Evolutionary conservation across 2,888 invertebrate genomes (phyloP).

Genomic region (Bombyx huttoni): DNA sequence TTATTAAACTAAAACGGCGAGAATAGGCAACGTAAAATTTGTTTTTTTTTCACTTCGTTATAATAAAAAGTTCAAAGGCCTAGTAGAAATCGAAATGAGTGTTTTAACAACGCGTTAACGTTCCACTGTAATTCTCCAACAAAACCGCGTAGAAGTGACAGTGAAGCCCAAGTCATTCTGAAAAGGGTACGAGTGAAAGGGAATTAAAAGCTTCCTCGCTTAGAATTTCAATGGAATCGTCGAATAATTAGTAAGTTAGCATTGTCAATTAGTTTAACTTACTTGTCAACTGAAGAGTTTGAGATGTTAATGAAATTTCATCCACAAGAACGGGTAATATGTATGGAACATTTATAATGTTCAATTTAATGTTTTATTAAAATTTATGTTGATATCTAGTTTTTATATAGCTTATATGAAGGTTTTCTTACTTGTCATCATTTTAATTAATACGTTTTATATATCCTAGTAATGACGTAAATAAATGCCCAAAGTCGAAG

Average conservation of each 20-base stretch:
- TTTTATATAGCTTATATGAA: no score
- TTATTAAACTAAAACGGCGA: not conserved
- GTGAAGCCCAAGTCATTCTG: slow-evolving; percentile 16
- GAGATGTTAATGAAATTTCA: not conserved
- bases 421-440: no score
- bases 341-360: no score
- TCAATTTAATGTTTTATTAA: no score
- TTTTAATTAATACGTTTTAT: no score
- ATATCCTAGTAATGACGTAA: no score
- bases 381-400: no score
- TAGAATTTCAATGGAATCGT: slow-evolving; percentile 20
- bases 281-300: not conserved
- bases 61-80: not conserved
- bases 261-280: not conserved
- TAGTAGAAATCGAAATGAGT: not conserved
- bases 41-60: not conserved
- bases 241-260: not conserved
- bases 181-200: slow-evolving; percentile 22
- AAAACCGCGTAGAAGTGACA: slow-evolving; percentile 22
- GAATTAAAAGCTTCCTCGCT: slow-evolving; percentile 21
- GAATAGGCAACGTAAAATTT: not conserved
- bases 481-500: no score
- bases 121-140: slow-evolving; percentile 3
- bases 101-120: not conserved
- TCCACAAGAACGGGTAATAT: not conserved